phyloP scores from a whole-genome alignment of 2,113 vertebrate genomes.

The Myxocyprinus asiaticus region DNA sequence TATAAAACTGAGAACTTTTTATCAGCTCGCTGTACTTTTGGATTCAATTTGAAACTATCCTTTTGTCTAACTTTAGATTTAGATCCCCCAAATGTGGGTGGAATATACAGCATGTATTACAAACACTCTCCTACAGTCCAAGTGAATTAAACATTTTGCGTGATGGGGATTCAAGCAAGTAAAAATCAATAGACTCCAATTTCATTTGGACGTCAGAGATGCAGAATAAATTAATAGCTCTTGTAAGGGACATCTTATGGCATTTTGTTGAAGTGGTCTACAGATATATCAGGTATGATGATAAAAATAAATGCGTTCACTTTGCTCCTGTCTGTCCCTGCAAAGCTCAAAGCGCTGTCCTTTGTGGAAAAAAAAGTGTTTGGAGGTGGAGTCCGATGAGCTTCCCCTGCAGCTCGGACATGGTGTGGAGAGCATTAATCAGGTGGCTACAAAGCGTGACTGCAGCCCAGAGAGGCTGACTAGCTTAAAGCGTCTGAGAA shows the following conservation, averaged over 20 bases:
- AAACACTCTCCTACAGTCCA: constrained; percentile 16
- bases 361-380: constrained; percentile 38
- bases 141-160: constrained; percentile 10
- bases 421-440: constrained; percentile 64
- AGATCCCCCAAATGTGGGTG: constrained; percentile 18
- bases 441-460: constrained; percentile 65
- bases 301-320: constrained; percentile 3
- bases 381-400: constrained; percentile 55
- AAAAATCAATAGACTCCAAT: constrained; percentile 48
- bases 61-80: constrained; percentile 10
- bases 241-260: background rate
- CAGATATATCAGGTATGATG: background rate
- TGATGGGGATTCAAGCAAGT: background rate
- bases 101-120: constrained; percentile 22
- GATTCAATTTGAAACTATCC: constrained; percentile 7
- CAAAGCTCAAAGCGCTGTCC: constrained; percentile 52
- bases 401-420: constrained; percentile 51
- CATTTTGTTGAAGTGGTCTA: background rate
- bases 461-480: constrained; percentile 51
- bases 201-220: constrained; percentile 33
- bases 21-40: background rate
- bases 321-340: too few species aligned
- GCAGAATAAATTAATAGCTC: constrained; percentile 28
- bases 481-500: constrained; percentile 45
- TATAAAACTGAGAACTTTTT: too few species aligned